Conservation (phyloP, 2,797 vertebrate genomes). For the Rousettus madagascariensis region DNA sequence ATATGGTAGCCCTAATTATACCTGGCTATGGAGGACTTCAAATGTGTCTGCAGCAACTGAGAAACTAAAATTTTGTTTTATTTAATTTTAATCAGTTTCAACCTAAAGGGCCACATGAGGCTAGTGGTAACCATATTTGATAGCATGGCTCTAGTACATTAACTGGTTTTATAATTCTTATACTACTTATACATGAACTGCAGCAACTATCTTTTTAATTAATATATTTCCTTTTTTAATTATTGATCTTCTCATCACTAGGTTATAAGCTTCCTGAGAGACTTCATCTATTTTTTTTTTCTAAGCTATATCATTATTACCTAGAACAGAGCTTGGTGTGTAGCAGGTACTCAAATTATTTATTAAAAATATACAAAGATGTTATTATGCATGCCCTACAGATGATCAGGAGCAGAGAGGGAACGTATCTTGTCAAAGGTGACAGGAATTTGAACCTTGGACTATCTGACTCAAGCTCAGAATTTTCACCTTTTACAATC, state of each 20-base stretch:
- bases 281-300: neutral
- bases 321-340: neutral
- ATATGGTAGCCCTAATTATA: too few species aligned
- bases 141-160: neutral
- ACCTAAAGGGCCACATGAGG: neutral
- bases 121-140: neutral
- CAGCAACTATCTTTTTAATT: neutral
- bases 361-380: neutral
- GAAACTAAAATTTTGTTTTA: neutral
- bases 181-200: neutral
- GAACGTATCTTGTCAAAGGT: neutral
- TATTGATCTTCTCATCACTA: neutral
- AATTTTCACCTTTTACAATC: neutral
- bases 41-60: neutral
- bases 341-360: neutral
- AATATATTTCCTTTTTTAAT: neutral
- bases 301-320: neutral
- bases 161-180: neutral
- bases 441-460: neutral
- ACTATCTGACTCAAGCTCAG: too few species aligned
- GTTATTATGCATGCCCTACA: neutral
- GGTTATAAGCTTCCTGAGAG: neutral
- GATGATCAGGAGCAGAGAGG: neutral
- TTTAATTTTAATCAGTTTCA: constrained; percentile 13
- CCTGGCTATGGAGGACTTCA: neutral